A percentile compares a stretch with the other conserved stretches of the same genome.
phyloP scores from a whole-genome alignment of 2,113 vertebrate genomes.

The Maylandia zebra region DNA sequence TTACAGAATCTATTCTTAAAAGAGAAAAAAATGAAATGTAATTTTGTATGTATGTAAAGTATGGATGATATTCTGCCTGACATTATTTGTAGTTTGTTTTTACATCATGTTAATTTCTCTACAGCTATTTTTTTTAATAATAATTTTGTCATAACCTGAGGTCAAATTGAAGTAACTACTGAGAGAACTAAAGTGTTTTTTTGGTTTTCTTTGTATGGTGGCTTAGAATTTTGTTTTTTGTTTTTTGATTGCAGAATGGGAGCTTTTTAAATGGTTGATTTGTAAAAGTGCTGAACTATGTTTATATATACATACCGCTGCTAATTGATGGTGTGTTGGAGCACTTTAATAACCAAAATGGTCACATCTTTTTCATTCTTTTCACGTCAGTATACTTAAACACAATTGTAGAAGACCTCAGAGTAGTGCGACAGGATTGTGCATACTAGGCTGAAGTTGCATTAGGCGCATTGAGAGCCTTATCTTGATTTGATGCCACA shows the following conservation, averaged over 20 bases:
- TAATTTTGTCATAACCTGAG: conserved; percentile 11
- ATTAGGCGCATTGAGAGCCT: background rate
- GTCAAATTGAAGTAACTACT: conserved; percentile 51
- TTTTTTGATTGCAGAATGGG: background rate
- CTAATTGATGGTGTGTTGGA: conserved; percentile 53
- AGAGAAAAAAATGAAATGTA: conserved; percentile 44
- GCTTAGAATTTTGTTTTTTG: background rate
- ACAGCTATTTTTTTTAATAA: background rate
- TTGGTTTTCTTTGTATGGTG: background rate
- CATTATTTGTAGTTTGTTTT: conserved; percentile 35
- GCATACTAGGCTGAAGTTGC: background rate
- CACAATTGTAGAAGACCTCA: background rate
- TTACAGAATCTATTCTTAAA: conserved; percentile 66
- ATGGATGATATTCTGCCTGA: conserved; percentile 49
- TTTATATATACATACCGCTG: conserved; percentile 61
- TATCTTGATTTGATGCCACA: background rate
- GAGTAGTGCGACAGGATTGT: background rate
- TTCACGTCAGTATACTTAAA: background rate
- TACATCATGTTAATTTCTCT: conserved; percentile 13
- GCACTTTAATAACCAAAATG: conserved; percentile 66
- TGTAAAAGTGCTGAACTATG: conserved; percentile 42
- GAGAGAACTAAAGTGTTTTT: conserved; percentile 1
- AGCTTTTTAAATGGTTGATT: conserved; percentile 34
- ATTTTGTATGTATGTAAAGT: conserved; percentile 74
- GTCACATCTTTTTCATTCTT: conserved; percentile 10